Evolutionary conservation across 2,797 vertebrate species (phyloP), one percentile per base, ranked within the genome.

Genomic region (Emydoidea blandingii): DNA sequence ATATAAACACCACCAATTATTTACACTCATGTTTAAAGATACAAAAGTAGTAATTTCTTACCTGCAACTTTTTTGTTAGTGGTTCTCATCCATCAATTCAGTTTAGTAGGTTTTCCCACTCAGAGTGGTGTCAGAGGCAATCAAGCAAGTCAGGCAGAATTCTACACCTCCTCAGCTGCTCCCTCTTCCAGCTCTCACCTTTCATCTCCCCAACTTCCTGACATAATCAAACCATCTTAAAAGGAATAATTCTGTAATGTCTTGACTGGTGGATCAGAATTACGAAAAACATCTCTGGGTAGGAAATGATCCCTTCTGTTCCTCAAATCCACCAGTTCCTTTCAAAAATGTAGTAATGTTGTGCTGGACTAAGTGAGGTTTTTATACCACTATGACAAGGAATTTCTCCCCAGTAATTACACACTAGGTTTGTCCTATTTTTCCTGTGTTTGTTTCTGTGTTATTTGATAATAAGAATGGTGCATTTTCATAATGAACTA

Each of bases 81-180:
- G 97, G 92, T 91, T 98, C 96, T 89, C 94, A 95, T 96, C 95
- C 96, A 94, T 94, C 97, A 97, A 96, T 96, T 92, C 94, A 88
- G 68, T 2, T n/a, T 88, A 86, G 86, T 8, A 53, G 93, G 91
- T 85, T 83, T 87, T 94, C 82, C 91, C 94, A 74, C 94, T 97
- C 91, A 8, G 27, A 89, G 78, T 65, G 1, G 54, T 0, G 54
- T 19, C n/a, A 34, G 89, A 95, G 93, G 95, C 44, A 21, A 83
- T 87, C 98, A 98, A 96, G 97, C 94, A 98, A 97, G 82, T 90
- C 96, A 62, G 14, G 59, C 31, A 97, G 97, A 98, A 98, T 97
- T 96, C 87, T 94, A 88, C 96, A 79, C 95, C 34, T 34, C 85
- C 68, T 80, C 80, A 92, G 88, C 81, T 97, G 89, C 94, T 95